Evolutionary conservation across 1,140 invertebrate species (phyloP).

Genomic region (Drosophila sp.): DNA sequence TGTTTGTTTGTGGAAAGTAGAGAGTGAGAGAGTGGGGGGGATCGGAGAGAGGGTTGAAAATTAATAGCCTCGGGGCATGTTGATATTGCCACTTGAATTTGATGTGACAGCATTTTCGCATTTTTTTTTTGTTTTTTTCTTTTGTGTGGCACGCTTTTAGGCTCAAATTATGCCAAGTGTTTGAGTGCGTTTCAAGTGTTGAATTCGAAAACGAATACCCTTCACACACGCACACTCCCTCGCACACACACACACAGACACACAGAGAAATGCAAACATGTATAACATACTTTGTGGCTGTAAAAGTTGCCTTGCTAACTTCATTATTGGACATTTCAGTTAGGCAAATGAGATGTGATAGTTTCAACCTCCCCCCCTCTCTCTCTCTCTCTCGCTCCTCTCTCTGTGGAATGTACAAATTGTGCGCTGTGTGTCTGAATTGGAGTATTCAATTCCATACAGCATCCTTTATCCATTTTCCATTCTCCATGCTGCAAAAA

Average conservation of each 20-base stretch:
- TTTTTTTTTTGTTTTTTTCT: constrained; percentile 37
- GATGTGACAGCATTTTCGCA: constrained; percentile 74
- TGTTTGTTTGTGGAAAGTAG: constrained; percentile 38
- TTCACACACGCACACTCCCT: constrained; percentile 32
- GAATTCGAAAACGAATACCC: constrained; percentile 48
- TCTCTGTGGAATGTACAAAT: constrained; percentile 10
- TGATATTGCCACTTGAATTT: constrained; percentile 73
- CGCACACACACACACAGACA: neutral
- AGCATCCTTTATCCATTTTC: no score
- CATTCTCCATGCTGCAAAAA: no score
- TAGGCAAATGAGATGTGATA: constrained; percentile 60
- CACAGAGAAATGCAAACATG: neutral
- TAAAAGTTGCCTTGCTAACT: constrained; percentile 49
- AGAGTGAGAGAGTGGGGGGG: neutral
- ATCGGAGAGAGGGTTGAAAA: constrained; percentile 27
- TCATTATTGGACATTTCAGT: constrained; percentile 43
- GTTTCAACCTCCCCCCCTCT: constrained; percentile 1
- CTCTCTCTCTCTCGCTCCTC: no score
- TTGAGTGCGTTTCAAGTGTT: constrained; percentile 70
- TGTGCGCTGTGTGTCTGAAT: neutral
- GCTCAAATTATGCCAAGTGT: constrained; percentile 75
- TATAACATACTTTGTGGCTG: constrained; percentile 29
- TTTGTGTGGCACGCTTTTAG: constrained; percentile 63
- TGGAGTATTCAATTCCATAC: neutral
- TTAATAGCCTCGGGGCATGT: constrained; percentile 51